phyloP scores from a whole-genome alignment of 2,113 vertebrate species.

The Xiphorhynchus elegans region DNA sequence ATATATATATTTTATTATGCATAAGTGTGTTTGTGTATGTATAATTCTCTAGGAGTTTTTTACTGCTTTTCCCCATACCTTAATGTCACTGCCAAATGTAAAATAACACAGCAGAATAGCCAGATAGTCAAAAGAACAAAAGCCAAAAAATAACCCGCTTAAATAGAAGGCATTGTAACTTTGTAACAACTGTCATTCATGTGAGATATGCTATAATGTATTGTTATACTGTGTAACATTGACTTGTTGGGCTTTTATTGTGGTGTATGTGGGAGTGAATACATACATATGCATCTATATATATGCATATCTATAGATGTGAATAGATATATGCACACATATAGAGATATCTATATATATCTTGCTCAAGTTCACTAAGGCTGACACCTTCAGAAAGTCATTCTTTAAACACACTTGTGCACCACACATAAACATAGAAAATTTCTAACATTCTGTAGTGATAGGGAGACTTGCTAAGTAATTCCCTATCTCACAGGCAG shows the following conservation, averaged over 20 bases:
- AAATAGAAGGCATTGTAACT: neutral
- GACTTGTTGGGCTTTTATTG: constrained; percentile 21
- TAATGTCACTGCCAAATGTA: neutral
- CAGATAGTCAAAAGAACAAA: neutral
- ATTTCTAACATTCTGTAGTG: neutral
- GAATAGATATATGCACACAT: neutral
- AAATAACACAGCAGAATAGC: neutral
- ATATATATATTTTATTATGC: neutral
- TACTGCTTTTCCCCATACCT: neutral
- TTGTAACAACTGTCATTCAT: neutral
- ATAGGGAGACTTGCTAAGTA: constrained; percentile 3
- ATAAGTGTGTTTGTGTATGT: neutral
- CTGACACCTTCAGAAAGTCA: neutral
- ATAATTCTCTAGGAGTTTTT: neutral
- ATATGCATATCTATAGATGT: neutral
- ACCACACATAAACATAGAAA: neutral
- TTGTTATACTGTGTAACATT: neutral
- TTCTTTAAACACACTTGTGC: neutral
- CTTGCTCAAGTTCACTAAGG: constrained; percentile 28
- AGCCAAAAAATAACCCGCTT: neutral
- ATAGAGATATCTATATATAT: neutral
- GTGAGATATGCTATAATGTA: neutral
- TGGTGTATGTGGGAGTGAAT: neutral
- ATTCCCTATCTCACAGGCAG: neutral
- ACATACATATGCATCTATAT: neutral